phyloP scores from a whole-genome alignment of 2,797 vertebrate genomes.

The Periophthalmus magnuspinnatus region DNA sequence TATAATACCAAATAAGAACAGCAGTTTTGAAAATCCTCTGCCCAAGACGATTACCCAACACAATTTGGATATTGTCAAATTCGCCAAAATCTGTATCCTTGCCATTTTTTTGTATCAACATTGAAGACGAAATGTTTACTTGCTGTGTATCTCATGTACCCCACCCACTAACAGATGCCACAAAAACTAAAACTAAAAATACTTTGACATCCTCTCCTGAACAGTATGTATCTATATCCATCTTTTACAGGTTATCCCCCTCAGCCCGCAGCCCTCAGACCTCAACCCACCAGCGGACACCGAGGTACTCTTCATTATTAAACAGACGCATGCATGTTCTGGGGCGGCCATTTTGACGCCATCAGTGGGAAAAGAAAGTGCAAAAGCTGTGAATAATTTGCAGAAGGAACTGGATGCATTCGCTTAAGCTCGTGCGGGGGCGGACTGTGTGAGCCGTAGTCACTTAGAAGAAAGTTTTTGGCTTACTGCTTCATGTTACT shows the following conservation, averaged over 20 bases:
- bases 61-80: neutral
- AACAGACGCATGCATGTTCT: slow-evolving; percentile 27
- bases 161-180: neutral
- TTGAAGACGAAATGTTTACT: neutral
- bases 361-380: slow-evolving; percentile 10
- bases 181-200: neutral
- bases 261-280: slow-evolving; percentile 59
- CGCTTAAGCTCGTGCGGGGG: slow-evolving; percentile 45
- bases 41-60: too few relatives aligned
- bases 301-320: slow-evolving; percentile 63
- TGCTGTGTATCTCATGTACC: neutral
- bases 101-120: neutral
- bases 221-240: neutral
- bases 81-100: neutral
- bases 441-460: slow-evolving; percentile 37
- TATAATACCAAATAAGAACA: too few relatives aligned
- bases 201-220: neutral
- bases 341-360: slow-evolving; percentile 22
- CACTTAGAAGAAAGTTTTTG: slow-evolving; percentile 35
- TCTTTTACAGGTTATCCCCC: slow-evolving; percentile 63
- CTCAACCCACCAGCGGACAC: slow-evolving; percentile 32
- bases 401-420: slow-evolving; percentile 60
- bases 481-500: slow-evolving; percentile 19
- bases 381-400: slow-evolving; percentile 56
- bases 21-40: too few relatives aligned